Conservation (phyloP, 2,888 invertebrate genomes). For the Corythucha ciliata region DNA sequence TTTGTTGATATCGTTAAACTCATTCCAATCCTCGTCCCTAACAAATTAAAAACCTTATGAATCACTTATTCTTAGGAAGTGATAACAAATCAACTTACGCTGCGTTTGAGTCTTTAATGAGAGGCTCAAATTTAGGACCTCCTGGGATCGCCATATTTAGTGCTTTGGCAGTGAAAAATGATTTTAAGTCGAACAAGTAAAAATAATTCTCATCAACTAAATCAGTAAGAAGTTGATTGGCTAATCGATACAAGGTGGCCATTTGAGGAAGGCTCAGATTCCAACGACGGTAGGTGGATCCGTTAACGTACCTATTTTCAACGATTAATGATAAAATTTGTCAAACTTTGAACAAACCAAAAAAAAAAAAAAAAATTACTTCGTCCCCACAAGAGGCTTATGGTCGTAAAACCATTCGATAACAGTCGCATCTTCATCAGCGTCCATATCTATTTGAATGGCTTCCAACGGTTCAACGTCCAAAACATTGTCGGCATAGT, state of each 20-base stretch:
- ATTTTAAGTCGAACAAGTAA: conserved; percentile 97
- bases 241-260: conserved; percentile 94
- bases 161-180: conserved; percentile 99
- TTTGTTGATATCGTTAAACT: conserved; percentile 99
- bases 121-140: conserved; percentile 98
- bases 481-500: conserved; percentile 97
- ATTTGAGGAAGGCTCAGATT: conserved; percentile 91
- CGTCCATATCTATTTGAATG: conserved; percentile 94
- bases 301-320: conserved; percentile 64
- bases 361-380: conserved; percentile 44
- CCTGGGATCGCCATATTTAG: conserved; percentile 99
- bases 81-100: conserved; percentile 51
- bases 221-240: conserved; percentile 95
- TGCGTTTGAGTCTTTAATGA: conserved; percentile 94
- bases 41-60: conserved; percentile 34
- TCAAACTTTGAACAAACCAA: neutral
- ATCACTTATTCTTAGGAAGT: conserved; percentile 15
- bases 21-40: conserved; percentile 99
- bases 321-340: neutral
- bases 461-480: conserved; percentile 99
- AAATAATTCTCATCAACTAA: conserved; percentile 98
- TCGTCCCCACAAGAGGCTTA: conserved; percentile 86
- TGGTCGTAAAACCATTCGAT: conserved; percentile 98
- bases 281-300: conserved; percentile 95
- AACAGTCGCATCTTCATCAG: conserved; percentile 85